A percentile compares a stretch with the other conserved stretches of the same genome.
Evolutionary conservation across 2,888 invertebrate genomes (phyloP).

Genomic region (Cantharis nigra): DNA sequence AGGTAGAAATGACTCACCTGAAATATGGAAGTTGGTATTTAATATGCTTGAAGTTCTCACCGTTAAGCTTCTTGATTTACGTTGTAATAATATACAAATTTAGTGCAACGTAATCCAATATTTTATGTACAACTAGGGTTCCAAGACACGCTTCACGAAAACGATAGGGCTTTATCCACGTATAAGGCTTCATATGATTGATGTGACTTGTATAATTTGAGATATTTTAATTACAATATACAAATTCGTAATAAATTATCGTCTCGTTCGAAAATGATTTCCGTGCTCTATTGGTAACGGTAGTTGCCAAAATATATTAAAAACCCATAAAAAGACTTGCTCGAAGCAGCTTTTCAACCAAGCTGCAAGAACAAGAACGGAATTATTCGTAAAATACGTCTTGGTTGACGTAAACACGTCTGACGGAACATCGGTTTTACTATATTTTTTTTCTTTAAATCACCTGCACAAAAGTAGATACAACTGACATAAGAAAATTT

Average conservation of each 20-base stretch:
- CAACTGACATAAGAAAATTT: conserved; percentile 5
- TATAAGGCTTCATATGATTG: neutral
- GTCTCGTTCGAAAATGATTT: neutral
- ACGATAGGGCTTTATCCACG: neutral
- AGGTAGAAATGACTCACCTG: neutral
- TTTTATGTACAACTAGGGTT: conserved; percentile 7
- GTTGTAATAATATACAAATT: conserved; percentile 10
- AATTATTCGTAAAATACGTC: conserved; percentile 14
- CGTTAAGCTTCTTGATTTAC: conserved; percentile 14
- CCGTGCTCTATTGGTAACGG: neutral
- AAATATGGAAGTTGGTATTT: conserved; percentile 8
- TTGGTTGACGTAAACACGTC: conserved; percentile 15
- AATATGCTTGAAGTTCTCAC: conserved; percentile 9
- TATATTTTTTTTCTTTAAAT: neutral
- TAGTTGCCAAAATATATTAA: neutral
- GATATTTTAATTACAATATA: neutral
- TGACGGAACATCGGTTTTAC: conserved; percentile 13
- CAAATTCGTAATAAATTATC: neutral
- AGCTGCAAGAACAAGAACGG: conserved; percentile 5
- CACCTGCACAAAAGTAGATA: conserved; percentile 4
- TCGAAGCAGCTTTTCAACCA: neutral
- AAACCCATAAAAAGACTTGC: neutral
- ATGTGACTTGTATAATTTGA: neutral
- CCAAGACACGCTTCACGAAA: conserved; percentile 10
- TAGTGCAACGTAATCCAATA: conserved; percentile 9